Percentiles rank a stretch among this genome's conserved stretches.
Evolutionary conservation across 1,140 invertebrate genomes (phyloP).

Genomic region (Orius laevigatus): DNA sequence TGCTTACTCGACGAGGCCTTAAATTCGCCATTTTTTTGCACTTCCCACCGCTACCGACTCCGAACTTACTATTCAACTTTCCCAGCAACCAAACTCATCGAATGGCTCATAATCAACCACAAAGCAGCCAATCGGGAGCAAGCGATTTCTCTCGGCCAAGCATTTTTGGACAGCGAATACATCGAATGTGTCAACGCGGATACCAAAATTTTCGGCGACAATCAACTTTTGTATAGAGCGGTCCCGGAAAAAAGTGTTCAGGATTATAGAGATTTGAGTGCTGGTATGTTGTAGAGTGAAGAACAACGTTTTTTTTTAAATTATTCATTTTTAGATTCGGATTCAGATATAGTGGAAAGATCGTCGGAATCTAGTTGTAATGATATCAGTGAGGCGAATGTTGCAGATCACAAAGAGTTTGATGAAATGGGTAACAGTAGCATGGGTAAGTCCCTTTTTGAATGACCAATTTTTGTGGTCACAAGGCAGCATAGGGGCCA

Average conservation of each 20-base stretch:
- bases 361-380: slow-evolving; percentile 16
- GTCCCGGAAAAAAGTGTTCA: slow-evolving; percentile 4
- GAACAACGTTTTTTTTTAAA: slow-evolving; percentile 2
- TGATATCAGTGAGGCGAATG: neutral
- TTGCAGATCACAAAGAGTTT: neutral
- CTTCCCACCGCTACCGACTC: slow-evolving; percentile 25
- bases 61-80: slow-evolving; percentile 51
- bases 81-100: slow-evolving; percentile 52
- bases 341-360: slow-evolving; percentile 30
- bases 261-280: slow-evolving; percentile 7
- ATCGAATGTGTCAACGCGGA: slow-evolving; percentile 49
- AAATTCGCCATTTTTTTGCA: slow-evolving; percentile 10
- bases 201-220: slow-evolving; percentile 19
- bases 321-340: slow-evolving; percentile 31
- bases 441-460: neutral
- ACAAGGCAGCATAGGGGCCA: no score
- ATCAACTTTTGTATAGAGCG: slow-evolving; percentile 17
- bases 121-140: slow-evolving; percentile 48
- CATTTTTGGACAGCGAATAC: slow-evolving; percentile 57
- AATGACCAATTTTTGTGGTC: no score
- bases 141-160: slow-evolving; percentile 63
- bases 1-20: slow-evolving; percentile 11
- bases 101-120: slow-evolving; percentile 57
- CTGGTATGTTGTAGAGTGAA: slow-evolving; percentile 5
- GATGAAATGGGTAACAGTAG: slow-evolving; percentile 12